These are phyloP conservation scores for Gallinago solitaria DNA, from an alignment of 2,797 vertebrate species.

Conservation along the genomic window DNA sequence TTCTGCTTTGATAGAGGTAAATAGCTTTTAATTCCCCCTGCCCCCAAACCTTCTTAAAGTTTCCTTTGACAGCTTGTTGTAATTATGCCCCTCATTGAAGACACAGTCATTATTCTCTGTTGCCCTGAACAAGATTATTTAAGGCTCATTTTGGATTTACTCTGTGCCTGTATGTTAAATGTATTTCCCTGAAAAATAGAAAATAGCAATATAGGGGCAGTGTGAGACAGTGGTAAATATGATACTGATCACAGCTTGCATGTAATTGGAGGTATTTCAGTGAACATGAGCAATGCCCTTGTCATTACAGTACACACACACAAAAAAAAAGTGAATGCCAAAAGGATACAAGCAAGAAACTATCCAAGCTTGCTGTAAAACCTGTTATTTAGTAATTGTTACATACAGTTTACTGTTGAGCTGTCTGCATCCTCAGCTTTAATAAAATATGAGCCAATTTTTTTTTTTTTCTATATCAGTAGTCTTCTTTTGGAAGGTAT, in stretches of 20 bases:
- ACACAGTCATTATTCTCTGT: conserved; percentile 65
- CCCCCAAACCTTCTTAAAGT: conserved; percentile 64
- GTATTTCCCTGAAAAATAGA: conserved; percentile 31
- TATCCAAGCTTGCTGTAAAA: background rate
- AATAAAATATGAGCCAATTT: conserved; percentile 14
- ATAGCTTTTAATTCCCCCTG: conserved; percentile 69
- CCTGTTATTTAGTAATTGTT: conserved; percentile 50
- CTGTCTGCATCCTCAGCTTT: conserved; percentile 40
- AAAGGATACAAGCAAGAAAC: conserved; percentile 26
- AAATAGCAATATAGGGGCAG: conserved; percentile 8
- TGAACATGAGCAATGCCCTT: conserved; percentile 14
- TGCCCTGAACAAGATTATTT: conserved; percentile 63
- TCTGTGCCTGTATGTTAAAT: conserved; percentile 2
- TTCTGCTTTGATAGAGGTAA: conserved; percentile 71
- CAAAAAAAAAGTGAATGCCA: background rate
- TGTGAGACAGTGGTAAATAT: background rate
- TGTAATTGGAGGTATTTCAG: conserved; percentile 15
- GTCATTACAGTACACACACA: background rate
- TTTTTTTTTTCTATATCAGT: background rate
- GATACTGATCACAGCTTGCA: background rate
- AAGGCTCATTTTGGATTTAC: conserved; percentile 54
- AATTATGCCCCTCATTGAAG: conserved; percentile 67
- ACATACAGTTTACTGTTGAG: conserved; percentile 36
- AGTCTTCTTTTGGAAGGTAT: conserved; percentile 7
- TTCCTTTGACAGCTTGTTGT: conserved; percentile 71